phyloP scores from a whole-genome alignment of 1,140 invertebrate genomes.

The Heliconius himera region DNA sequence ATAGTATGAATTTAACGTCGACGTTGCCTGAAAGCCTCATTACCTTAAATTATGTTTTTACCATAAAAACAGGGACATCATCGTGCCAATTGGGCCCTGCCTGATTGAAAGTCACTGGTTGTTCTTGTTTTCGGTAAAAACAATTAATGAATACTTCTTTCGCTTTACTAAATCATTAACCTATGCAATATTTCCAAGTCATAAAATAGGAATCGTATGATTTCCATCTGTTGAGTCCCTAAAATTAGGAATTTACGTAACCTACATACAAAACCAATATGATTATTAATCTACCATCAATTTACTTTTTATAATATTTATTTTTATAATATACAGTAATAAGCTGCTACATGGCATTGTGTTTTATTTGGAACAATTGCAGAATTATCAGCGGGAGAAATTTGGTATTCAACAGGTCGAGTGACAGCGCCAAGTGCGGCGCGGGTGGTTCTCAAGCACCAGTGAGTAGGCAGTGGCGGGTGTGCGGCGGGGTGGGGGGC shows the following conservation, averaged over 20 bases:
- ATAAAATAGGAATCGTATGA: no score
- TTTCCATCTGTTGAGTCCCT: no score
- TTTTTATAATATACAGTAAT: not conserved
- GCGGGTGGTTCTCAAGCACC: slow-evolving; percentile 62
- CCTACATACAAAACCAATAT: no score
- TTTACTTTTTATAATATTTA: no score
- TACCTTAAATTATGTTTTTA: not conserved
- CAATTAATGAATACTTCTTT: no score
- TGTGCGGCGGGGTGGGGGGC: slow-evolving; percentile 47
- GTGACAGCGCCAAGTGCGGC: slow-evolving; percentile 79
- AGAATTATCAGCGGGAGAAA: slow-evolving; percentile 14
- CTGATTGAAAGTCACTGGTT: no score
- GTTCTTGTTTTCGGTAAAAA: no score
- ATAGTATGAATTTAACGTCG: not conserved
- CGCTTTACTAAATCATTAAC: no score
- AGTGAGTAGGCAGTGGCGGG: slow-evolving; percentile 76
- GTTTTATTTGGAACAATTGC: slow-evolving; percentile 16
- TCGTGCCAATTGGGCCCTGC: not conserved
- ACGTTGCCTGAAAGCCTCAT: not conserved
- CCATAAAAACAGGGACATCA: not conserved
- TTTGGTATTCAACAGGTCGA: slow-evolving; percentile 61
- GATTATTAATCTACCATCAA: no score
- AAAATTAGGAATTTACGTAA: no score
- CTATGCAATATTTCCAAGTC: no score
- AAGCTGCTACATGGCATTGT: not conserved